Percentiles rank a stretch among this genome's conserved stretches.
phyloP scores from a whole-genome alignment of 2,888 invertebrate species.

The Deilephila porcellus region DNA sequence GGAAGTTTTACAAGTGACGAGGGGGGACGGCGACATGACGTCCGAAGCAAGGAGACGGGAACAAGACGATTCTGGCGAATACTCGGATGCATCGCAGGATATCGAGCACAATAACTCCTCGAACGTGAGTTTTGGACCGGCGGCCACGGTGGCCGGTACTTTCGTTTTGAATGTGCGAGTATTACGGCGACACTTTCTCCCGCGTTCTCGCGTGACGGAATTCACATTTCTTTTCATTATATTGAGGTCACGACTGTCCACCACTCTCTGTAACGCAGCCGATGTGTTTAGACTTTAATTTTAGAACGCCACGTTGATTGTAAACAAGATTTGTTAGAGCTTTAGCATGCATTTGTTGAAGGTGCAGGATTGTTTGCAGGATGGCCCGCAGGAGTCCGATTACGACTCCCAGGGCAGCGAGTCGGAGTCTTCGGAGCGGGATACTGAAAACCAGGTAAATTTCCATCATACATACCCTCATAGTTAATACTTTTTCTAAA shows the following conservation, averaged over 20 bases:
- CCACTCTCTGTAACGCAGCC: slow-evolving; percentile 70
- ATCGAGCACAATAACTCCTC: slow-evolving; percentile 74
- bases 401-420: slow-evolving; percentile 82
- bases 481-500: background rate
- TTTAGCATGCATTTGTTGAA: slow-evolving; percentile 74
- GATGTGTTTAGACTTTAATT: slow-evolving; percentile 64
- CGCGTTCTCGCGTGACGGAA: slow-evolving; percentile 76
- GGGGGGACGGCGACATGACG: slow-evolving; percentile 80
- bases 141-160: slow-evolving; percentile 55
- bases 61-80: slow-evolving; percentile 79
- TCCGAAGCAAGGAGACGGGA: slow-evolving; percentile 73
- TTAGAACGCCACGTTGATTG: slow-evolving; percentile 62
- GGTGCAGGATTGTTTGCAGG: slow-evolving; percentile 77
- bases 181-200: slow-evolving; percentile 78
- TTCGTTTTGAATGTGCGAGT: slow-evolving; percentile 79
- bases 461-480: background rate
- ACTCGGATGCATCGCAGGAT: slow-evolving; percentile 80
- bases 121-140: slow-evolving; percentile 69
- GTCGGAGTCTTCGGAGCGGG: slow-evolving; percentile 85
- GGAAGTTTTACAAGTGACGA: slow-evolving; percentile 76
- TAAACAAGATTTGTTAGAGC: slow-evolving; percentile 47
- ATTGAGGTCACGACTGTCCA: slow-evolving; percentile 79
- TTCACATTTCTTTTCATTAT: slow-evolving; percentile 79
- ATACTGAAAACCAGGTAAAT: slow-evolving; percentile 89
- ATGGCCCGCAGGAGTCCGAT: slow-evolving; percentile 74